Evolutionary conservation across 30 jellyfish, hydroid and myxozoan species (phyloP).

Genomic region (Aurelia aurita): DNA sequence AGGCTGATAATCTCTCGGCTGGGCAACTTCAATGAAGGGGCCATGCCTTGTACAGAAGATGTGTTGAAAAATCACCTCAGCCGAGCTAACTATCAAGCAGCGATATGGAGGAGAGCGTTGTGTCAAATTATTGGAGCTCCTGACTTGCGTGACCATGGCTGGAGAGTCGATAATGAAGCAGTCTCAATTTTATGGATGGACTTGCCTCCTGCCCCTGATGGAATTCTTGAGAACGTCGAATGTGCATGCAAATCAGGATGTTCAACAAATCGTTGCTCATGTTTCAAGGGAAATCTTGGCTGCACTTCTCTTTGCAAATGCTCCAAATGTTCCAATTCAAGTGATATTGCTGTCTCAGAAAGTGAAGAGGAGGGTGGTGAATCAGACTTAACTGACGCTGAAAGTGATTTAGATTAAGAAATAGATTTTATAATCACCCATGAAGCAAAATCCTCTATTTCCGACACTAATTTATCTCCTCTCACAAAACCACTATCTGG

Average conservation of each 20-base stretch:
- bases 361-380: slow-evolving; percentile 20
- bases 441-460: too few species aligned
- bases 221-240: slow-evolving; percentile 16
- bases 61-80: slow-evolving; percentile 13
- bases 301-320: slow-evolving; percentile 57
- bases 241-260: slow-evolving; percentile 66
- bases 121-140: slow-evolving; percentile 3
- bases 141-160: slow-evolving; percentile 34
- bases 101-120: slow-evolving; percentile 3
- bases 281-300: slow-evolving; percentile 36
- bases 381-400: neutral
- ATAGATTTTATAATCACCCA: too few species aligned
- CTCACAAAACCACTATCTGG: too few species aligned
- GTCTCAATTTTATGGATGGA: slow-evolving; percentile 38
- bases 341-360: slow-evolving; percentile 1
- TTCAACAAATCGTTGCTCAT: slow-evolving; percentile 52
- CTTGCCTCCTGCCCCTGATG: slow-evolving; percentile 42
- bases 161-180: slow-evolving; percentile 30
- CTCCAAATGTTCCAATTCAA: slow-evolving; percentile 14
- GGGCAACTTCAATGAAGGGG: slow-evolving; percentile 13
- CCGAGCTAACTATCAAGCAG: slow-evolving; percentile 29
- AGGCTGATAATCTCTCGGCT: neutral
- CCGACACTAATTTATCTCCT: too few species aligned
- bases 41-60: slow-evolving; percentile 15
- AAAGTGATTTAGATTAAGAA: too few species aligned